Evolutionary conservation across 2,888 invertebrate species (phyloP), one percentile per base, ranked within the genome.

Genomic region (Taphrorychus bicolor): DNA sequence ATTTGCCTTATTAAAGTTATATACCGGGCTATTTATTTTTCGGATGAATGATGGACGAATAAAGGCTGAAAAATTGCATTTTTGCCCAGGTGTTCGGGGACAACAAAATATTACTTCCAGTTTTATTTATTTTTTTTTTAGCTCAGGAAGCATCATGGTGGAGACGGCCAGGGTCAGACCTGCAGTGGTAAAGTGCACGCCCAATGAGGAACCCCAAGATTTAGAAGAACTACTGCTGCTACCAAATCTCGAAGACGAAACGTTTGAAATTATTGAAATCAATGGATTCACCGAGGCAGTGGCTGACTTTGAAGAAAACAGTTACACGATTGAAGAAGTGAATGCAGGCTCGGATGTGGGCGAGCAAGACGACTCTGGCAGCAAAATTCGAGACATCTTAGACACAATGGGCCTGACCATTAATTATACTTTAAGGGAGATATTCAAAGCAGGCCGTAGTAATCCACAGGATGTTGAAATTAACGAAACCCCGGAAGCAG

Each of bases 261-360:
- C 63, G 3, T 69, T 64, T 59, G 69, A 69, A 69, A 21, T 64
- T 7, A 23, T 69, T 22, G 59, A 68, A 4, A 54, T 59, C 5
- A 23, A 52, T 11, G 21, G 21, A 2, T 1, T 32, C 16, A 24
- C 21, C 4, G 32, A 56, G 19, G 11, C 4, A 16, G 62, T 49
- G 17, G 11, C 5, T 14, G 62, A 54, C 3, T 11, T 53, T 9
- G 22, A 5, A 5, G 11, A 24, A 18, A 19, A 22, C 14, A 16
- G 14, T 18, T 56, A 62, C 7, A 5, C 11, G 3, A 19, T 57
- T 21, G 58, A 52, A 41, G 63, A 64, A 64, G 18, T 51, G 4
- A 5, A 23, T 11, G 5, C 11, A 17, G 21, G 17, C 9, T n/a
- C 53, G 2, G 53, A 45, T 45, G 45, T 45, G 19, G n/a, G 5